These are phyloP conservation scores for Agonopterix arenella DNA, from an alignment of 2,888 invertebrate genomes.

Conservation along the genomic window DNA sequence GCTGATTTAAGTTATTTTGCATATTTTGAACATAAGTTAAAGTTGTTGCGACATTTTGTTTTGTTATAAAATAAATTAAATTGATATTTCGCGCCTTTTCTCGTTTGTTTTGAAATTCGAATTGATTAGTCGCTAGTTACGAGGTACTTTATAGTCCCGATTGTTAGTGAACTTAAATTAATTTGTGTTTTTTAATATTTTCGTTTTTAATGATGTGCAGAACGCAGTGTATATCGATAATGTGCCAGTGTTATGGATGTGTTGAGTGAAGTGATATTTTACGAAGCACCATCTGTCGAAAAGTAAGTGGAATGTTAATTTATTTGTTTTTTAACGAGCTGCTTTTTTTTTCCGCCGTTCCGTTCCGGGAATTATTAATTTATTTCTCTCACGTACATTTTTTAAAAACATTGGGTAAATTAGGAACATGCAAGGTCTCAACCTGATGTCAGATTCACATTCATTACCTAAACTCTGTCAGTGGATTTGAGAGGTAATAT, in stretches of 20 bases:
- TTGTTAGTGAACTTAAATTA: constrained; percentile 13
- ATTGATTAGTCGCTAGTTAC: constrained; percentile 11
- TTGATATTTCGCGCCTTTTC: constrained; percentile 18
- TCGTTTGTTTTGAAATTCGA: constrained; percentile 14
- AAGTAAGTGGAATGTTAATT: constrained; percentile 42
- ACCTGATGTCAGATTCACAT: too few species aligned
- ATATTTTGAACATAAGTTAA: constrained; percentile 3
- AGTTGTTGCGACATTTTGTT: constrained; percentile 4
- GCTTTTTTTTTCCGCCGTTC: too few species aligned
- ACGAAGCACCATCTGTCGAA: constrained; percentile 71
- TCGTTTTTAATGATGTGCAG: constrained; percentile 37
- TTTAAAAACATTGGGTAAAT: too few species aligned
- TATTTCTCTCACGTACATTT: too few species aligned
- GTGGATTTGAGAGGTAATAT: too few species aligned
- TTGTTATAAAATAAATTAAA: constrained; percentile 12
- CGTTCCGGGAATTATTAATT: too few species aligned
- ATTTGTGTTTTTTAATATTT: constrained; percentile 23
- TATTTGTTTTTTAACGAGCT: neutral
- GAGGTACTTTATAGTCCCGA: constrained; percentile 12
- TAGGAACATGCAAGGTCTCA: too few species aligned
- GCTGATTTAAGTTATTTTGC: constrained; percentile 3
- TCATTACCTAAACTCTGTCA: too few species aligned
- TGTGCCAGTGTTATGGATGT: constrained; percentile 50
- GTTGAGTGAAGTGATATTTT: constrained; percentile 50
- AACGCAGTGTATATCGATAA: constrained; percentile 40